phyloP scores from a whole-genome alignment of 2,113 vertebrate species.

The Pterocles orientalis region DNA sequence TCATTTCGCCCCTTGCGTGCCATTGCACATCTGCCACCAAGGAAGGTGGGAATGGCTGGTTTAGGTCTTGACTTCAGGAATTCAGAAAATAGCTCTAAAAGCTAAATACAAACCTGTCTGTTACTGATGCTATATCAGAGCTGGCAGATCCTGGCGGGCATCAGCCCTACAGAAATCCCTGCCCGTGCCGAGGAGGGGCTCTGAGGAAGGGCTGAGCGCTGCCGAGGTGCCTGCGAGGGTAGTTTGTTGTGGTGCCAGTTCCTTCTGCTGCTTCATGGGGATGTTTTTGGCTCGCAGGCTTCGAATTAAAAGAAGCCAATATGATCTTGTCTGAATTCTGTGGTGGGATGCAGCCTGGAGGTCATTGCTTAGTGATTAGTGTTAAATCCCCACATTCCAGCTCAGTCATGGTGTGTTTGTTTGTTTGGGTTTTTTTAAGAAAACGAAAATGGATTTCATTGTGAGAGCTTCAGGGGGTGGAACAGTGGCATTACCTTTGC shows the following conservation, averaged over 20 bases:
- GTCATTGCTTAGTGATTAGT: not conserved
- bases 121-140: not conserved
- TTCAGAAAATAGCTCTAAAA: not conserved
- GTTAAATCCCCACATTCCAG: not conserved
- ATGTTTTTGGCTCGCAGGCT: not conserved
- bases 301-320: not conserved
- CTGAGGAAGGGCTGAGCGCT: not conserved
- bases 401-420: not conserved
- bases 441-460: not conserved
- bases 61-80: not conserved
- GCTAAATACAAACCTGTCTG: accelerated
- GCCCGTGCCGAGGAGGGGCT: not conserved
- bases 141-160: not conserved
- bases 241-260: not conserved
- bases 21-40: accelerated
- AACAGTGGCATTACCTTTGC: accelerated
- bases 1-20: not conserved
- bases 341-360: not conserved
- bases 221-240: accelerated
- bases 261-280: not conserved
- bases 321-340: not conserved
- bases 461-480: not conserved
- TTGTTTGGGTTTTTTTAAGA: not conserved
- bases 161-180: accelerated
- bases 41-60: not conserved